Evolutionary conservation across 2,113 vertebrate species (phyloP).

Genomic region (Macquaria australasica): DNA sequence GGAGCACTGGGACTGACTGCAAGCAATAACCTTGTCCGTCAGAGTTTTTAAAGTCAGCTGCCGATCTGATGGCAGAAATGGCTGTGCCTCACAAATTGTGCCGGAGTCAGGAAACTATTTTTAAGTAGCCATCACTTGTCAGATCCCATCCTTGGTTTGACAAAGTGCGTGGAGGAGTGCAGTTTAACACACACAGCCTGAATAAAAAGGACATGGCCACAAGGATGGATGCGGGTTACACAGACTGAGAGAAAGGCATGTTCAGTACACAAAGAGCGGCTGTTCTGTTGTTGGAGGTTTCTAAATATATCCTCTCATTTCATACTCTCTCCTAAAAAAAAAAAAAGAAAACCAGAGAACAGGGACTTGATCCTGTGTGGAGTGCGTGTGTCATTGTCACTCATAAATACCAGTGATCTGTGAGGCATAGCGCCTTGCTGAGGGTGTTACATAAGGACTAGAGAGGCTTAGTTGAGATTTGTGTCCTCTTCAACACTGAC

Average conservation of each 20-base stretch:
- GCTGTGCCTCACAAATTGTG: slow-evolving; percentile 1
- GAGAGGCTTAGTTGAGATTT: slow-evolving; percentile 67
- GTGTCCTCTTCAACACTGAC: slow-evolving; percentile 58
- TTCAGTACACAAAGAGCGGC: slow-evolving; percentile 40
- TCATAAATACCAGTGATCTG: slow-evolving; percentile 55
- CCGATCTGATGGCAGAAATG: slow-evolving; percentile 4
- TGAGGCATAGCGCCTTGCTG: slow-evolving; percentile 44
- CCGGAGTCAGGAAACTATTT: slow-evolving; percentile 26
- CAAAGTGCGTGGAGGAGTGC: slow-evolving; percentile 8
- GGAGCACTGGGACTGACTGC: slow-evolving; percentile 1
- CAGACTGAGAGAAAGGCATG: slow-evolving; percentile 19
- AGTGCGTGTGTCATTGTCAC: slow-evolving; percentile 63
- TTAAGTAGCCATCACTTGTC: slow-evolving; percentile 32
- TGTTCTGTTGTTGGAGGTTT: slow-evolving; percentile 55
- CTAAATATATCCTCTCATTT: slow-evolving; percentile 68
- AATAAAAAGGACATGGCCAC: neutral
- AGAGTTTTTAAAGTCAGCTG: slow-evolving; percentile 1
- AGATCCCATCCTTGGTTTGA: slow-evolving; percentile 21
- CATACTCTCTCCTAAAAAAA: slow-evolving; percentile 45
- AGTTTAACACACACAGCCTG: neutral
- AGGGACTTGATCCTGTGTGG: slow-evolving; percentile 43
- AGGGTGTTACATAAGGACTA: slow-evolving; percentile 67
- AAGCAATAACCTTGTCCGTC: slow-evolving; percentile 28
- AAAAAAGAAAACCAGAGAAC: slow-evolving; percentile 32
- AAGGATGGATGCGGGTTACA: slow-evolving; percentile 13